A percentile compares a stretch with the other conserved stretches of the same genome.
Conservation (phyloP, 2,113 vertebrate species). For the Fukomys damarensis region DNA sequence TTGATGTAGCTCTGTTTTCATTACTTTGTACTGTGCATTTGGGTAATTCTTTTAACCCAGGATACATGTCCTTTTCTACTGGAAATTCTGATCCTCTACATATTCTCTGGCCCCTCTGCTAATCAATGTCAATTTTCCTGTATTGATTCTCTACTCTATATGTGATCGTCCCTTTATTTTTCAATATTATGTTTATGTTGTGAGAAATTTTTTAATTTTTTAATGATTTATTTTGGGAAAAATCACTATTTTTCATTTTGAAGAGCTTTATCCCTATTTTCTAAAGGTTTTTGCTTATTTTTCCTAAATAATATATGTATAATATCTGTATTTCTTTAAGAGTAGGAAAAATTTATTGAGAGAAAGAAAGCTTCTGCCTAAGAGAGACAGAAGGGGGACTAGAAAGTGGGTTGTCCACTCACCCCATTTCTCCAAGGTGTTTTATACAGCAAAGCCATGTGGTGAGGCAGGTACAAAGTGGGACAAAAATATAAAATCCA, state of each 20-base stretch:
- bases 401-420: too few relatives aligned
- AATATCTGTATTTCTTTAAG: too few relatives aligned
- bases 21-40: background rate
- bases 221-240: background rate
- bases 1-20: background rate
- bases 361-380: too few relatives aligned
- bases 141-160: background rate
- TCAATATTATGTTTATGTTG: background rate
- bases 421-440: too few relatives aligned
- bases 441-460: too few relatives aligned
- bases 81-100: background rate
- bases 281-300: slow-evolving; percentile 2
- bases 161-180: background rate
- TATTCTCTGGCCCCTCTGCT: background rate
- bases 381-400: too few relatives aligned
- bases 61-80: background rate
- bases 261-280: background rate
- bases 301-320: background rate
- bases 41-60: background rate
- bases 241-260: slow-evolving; percentile 12
- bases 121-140: background rate
- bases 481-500: too few relatives aligned
- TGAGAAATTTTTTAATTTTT: background rate
- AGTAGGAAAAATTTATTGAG: too few relatives aligned
- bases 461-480: too few relatives aligned